A percentile compares a stretch with the other conserved stretches of the same genome.
phyloP scores from a whole-genome alignment of 2,113 vertebrate species.

The Channa argus region DNA sequence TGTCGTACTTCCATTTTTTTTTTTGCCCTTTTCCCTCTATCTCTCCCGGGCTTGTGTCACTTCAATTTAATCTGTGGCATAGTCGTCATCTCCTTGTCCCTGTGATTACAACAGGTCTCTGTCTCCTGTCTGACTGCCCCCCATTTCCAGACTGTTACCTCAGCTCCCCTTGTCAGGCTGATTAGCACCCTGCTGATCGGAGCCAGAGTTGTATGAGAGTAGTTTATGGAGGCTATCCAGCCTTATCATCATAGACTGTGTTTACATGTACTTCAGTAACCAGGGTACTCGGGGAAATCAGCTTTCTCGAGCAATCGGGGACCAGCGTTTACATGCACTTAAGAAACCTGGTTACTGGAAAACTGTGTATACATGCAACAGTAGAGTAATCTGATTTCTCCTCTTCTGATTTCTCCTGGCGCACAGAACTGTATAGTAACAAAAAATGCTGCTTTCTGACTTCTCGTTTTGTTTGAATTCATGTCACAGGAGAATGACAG shows the following conservation, averaged over 20 bases:
- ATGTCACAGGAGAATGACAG: too few species aligned
- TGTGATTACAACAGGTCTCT: constrained; percentile 60
- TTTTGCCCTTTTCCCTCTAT: neutral
- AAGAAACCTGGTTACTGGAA: too few species aligned
- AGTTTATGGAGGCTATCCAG: constrained; percentile 47
- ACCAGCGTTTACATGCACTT: too few species aligned
- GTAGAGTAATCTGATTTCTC: too few species aligned
- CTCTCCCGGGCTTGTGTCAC: constrained; percentile 10
- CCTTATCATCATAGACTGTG: constrained; percentile 42
- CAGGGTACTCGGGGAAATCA: too few species aligned
- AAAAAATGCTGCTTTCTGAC: too few species aligned
- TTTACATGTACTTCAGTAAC: too few species aligned
- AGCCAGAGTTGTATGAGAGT: constrained; percentile 31
- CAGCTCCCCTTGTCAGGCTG: constrained; percentile 47
- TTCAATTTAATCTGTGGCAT: constrained; percentile 47
- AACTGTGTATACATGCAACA: too few species aligned
- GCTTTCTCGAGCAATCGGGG: too few species aligned
- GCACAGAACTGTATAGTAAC: too few species aligned
- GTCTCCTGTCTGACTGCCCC: constrained; percentile 66
- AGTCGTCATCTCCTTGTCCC: constrained; percentile 44
- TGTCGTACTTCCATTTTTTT: constrained; percentile 8
- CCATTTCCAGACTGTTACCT: constrained; percentile 56
- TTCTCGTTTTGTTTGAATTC: too few species aligned
- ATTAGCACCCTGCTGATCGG: constrained; percentile 47
- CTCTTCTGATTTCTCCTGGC: too few species aligned